Conservation (phyloP, 2,113 vertebrate species). For the Rhea pennata region DNA sequence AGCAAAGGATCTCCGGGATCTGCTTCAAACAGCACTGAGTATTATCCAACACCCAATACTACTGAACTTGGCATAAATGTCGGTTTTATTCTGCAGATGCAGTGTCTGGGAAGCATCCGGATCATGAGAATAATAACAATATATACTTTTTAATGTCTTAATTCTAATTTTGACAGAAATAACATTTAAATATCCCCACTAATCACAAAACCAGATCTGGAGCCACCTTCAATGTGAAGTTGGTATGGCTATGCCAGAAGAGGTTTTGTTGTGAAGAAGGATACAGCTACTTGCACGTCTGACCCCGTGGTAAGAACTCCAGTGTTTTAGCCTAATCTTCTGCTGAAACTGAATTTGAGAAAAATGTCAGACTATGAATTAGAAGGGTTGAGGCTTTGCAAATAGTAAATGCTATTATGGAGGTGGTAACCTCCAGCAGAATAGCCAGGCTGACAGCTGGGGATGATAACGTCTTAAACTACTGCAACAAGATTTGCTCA, state of each 20-base stretch:
- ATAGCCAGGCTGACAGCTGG: background rate
- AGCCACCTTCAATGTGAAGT: background rate
- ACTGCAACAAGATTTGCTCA: background rate
- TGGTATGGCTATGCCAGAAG: background rate
- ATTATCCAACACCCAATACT: background rate
- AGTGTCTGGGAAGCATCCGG: background rate
- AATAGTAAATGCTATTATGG: background rate
- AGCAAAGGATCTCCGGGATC: background rate
- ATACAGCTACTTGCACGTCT: background rate
- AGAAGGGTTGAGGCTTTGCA: background rate
- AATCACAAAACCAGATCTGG: background rate
- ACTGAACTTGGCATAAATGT: background rate
- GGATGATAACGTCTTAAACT: conserved; percentile 16
- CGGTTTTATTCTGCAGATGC: background rate
- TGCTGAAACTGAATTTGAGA: background rate
- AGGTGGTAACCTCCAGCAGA: background rate
- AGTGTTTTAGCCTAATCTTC: background rate
- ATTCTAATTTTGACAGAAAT: background rate
- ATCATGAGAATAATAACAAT: background rate
- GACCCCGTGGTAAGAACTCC: background rate
- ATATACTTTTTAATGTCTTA: background rate
- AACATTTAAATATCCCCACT: background rate
- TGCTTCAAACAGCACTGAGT: background rate
- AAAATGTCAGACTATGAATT: background rate
- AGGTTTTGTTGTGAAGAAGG: background rate